Evolutionary conservation across 37 sponge, comb jelly and placozoan species (phyloP).

Genomic region (Beroe ovata): DNA sequence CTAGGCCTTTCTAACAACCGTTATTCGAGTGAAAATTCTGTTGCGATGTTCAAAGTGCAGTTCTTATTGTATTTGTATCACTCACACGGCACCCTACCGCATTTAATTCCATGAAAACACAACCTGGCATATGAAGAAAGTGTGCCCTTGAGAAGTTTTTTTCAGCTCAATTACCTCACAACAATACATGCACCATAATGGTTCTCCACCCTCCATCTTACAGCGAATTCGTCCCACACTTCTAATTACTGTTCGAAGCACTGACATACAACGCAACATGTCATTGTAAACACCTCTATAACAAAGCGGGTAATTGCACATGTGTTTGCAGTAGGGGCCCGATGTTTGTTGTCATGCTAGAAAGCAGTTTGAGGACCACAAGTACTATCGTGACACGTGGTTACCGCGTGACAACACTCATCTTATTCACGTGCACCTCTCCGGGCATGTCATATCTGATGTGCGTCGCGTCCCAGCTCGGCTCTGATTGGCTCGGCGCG

Average conservation of each 20-base stretch:
- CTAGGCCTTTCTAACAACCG: no score
- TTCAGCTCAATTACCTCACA: not conserved
- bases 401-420: not conserved
- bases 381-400: not conserved
- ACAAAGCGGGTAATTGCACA: not conserved
- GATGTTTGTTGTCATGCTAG: conserved; percentile 46
- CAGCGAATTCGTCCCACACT: no score
- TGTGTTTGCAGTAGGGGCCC: conserved; percentile 40
- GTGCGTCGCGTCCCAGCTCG: conserved; percentile 3
- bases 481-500: conserved; percentile 48
- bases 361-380: not conserved
- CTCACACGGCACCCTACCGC: no score
- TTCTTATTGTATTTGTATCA: no score
- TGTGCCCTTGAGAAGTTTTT: not conserved
- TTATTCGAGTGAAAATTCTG: no score
- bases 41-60: no score
- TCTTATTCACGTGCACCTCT: not conserved
- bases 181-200: no score
- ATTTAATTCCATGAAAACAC: no score
- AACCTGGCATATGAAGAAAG: not conserved
- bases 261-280: no score
- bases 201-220: no score
- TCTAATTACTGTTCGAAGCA: no score
- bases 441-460: not conserved
- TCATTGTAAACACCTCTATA: not conserved